Conservation (phyloP, 2,797 vertebrate genomes). For the Aplochiton taeniatus region DNA sequence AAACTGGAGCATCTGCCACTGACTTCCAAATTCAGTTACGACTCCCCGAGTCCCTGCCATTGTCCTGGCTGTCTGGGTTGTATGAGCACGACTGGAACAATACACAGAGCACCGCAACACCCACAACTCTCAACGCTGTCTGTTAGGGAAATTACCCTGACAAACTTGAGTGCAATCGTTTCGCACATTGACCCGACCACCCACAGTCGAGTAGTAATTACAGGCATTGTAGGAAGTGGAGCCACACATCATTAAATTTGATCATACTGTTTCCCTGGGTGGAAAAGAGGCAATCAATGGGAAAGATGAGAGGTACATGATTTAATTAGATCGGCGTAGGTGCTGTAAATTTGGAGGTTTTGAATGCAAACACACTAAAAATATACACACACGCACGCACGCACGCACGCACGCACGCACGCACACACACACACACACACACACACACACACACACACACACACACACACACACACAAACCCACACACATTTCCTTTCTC, state of each 20-base stretch:
- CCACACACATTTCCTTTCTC: conserved; percentile 20
- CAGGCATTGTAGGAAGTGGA: conserved; percentile 36
- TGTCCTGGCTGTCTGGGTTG: conserved; percentile 39
- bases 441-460: conserved; percentile 10
- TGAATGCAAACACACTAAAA: neutral
- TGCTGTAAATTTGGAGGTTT: no score
- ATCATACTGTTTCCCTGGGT: conserved; percentile 34
- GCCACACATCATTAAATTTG: conserved; percentile 45
- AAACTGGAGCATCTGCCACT: conserved; percentile 61
- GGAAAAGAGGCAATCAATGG: conserved; percentile 42
- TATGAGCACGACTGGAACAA: conserved; percentile 19
- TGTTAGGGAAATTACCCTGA: conserved; percentile 50
- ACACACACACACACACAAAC: neutral
- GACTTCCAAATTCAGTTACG: conserved; percentile 56
- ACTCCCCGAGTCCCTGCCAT: conserved; percentile 43
- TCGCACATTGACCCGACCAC: conserved; percentile 51
- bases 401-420: no score
- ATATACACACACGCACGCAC: neutral
- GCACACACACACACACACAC: neutral
- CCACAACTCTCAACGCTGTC: conserved; percentile 27
- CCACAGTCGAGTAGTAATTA: conserved; percentile 50
- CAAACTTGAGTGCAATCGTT: conserved; percentile 38
- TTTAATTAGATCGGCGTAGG: conserved; percentile 55
- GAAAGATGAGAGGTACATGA: conserved; percentile 40
- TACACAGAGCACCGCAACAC: conserved; percentile 9